Conservation (phyloP, 2,797 vertebrate species). For the Chromis chromis region DNA sequence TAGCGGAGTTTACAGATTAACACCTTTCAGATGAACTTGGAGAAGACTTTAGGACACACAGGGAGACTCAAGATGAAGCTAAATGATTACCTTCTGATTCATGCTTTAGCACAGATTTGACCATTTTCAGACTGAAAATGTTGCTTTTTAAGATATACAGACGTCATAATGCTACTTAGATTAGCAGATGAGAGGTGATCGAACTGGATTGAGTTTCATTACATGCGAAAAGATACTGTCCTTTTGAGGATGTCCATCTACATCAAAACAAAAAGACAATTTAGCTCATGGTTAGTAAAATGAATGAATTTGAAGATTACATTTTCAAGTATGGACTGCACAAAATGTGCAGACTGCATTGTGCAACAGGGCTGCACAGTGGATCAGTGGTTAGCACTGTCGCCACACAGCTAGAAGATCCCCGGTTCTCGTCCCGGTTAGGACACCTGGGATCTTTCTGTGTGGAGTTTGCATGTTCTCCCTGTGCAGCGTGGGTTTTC, state of each 20-base stretch:
- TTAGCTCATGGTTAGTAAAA: too few species aligned
- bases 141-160: not conserved
- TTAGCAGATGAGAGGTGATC: not conserved
- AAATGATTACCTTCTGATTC: not conserved
- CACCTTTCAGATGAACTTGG: not conserved
- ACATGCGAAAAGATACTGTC: not conserved
- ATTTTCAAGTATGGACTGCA: not conserved
- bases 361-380: too few species aligned
- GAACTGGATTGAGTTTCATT: not conserved
- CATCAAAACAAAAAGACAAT: not conserved
- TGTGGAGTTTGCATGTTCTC: too few species aligned
- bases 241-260: not conserved
- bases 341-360: too few species aligned
- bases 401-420: too few species aligned
- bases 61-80: not conserved
- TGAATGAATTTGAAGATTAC: too few species aligned
- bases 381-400: too few species aligned
- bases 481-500: too few species aligned
- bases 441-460: too few species aligned
- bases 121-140: not conserved
- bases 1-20: not conserved
- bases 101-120: not conserved
- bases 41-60: not conserved
- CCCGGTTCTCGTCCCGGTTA: too few species aligned
- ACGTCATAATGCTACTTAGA: not conserved